These are phyloP conservation scores for Halichondria panicea DNA, from an alignment of 37 sponge, comb jelly and placozoan species.

Conservation along the genomic window DNA sequence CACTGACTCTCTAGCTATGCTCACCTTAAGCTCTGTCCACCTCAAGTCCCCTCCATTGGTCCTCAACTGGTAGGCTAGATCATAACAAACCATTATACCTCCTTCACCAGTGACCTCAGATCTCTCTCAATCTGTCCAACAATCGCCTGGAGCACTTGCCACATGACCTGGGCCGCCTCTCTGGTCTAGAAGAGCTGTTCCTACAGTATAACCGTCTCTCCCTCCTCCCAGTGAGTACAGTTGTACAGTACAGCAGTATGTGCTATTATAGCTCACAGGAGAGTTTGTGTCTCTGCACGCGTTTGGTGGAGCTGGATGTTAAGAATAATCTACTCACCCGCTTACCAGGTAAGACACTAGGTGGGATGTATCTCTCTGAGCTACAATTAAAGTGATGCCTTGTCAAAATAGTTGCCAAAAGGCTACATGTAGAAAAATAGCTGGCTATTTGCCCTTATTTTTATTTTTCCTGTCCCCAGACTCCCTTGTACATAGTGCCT, in stretches of 20 bases:
- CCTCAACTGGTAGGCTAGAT: not conserved
- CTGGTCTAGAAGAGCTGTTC: constrained; percentile 61
- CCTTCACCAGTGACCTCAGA: too few relatives aligned
- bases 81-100: too few relatives aligned
- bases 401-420: too few relatives aligned
- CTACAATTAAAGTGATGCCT: too few relatives aligned
- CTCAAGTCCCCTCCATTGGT: not conserved
- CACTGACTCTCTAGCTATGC: constrained; percentile 1
- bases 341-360: constrained; percentile 39
- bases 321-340: constrained; percentile 65
- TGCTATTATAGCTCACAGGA: constrained; percentile 30
- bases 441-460: too few relatives aligned
- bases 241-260: not conserved
- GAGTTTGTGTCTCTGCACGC: constrained; percentile 36
- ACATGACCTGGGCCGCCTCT: constrained; percentile 44
- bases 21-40: not conserved
- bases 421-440: too few relatives aligned
- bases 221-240: constrained; percentile 52
- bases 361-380: too few relatives aligned
- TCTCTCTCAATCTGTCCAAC: constrained; percentile 75
- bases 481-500: too few relatives aligned
- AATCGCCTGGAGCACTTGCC: constrained; percentile 64
- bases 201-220: constrained; percentile 78
- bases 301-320: constrained; percentile 64
- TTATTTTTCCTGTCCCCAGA: too few relatives aligned